These are phyloP conservation scores for Epirrhoe tristata DNA, from an alignment of 2,888 invertebrate species.

Conservation along the genomic window DNA sequence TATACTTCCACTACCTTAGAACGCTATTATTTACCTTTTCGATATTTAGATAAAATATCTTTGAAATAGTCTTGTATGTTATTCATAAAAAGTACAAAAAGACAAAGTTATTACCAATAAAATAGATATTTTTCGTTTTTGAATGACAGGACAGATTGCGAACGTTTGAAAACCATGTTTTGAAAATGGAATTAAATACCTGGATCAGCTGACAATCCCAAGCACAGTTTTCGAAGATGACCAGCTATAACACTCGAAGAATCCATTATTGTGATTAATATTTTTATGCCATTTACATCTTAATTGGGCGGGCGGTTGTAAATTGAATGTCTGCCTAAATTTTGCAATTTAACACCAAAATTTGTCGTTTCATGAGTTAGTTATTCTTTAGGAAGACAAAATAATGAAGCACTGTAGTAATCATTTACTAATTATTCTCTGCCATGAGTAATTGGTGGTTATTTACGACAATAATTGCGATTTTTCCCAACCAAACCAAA, in stretches of 20 bases:
- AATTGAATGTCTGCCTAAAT: background rate
- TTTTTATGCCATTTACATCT: background rate
- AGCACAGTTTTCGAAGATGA: conserved; percentile 75
- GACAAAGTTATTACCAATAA: conserved; percentile 26
- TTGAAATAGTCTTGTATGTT: conserved; percentile 62
- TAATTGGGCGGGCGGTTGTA: background rate
- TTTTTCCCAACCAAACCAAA: too few species aligned
- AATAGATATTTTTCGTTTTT: conserved; percentile 30
- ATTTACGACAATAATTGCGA: too few species aligned
- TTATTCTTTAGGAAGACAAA: too few species aligned
- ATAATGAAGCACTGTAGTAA: too few species aligned
- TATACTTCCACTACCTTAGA: too few species aligned
- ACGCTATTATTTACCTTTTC: conserved; percentile 43
- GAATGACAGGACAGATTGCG: conserved; percentile 29
- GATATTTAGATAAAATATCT: conserved; percentile 51
- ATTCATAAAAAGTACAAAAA: conserved; percentile 54
- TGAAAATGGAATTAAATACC: conserved; percentile 65
- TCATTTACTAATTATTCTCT: too few species aligned
- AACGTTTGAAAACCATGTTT: conserved; percentile 30
- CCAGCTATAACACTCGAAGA: conserved; percentile 63
- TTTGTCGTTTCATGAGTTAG: too few species aligned
- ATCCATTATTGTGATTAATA: conserved; percentile 56
- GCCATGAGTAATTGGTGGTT: too few species aligned
- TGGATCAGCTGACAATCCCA: conserved; percentile 73
- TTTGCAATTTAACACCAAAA: too few species aligned